Base-by-base conservation (phyloP, 2,113 vertebrate genomes). In the Lamprotornis superbus region DNA sequence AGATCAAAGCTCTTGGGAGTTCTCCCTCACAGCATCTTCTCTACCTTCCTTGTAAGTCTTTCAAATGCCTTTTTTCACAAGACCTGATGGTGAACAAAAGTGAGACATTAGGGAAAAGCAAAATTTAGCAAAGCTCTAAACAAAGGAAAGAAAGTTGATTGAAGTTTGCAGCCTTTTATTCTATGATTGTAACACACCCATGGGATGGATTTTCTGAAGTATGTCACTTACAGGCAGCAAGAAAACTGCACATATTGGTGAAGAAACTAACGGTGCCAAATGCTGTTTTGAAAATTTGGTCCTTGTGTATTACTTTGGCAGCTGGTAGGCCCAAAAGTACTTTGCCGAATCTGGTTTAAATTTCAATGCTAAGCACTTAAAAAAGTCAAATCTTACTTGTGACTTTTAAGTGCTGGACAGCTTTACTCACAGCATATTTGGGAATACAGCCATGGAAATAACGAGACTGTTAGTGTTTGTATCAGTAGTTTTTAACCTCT, bases 1-100 rank as follows among this genome's bases (percentile, higher is more conserved):
- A 96, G 73, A 97, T 91, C 82, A 97, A 95, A 95, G 90, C 68
- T 89, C 84, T 44, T 71, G 53, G 67, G 71, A 96, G 78, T 80
- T 89, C 44, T 95, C 24, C 47, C 68, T 91, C 70, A 69, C 33
- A 76, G 57, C 80, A 42, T 49, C 71, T 76, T 82, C 65, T 93
- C 28, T 70, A 7, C 44, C 19, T 93, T 81, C 59, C 47, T n/a
- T 49, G 65, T 79, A 59, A 82, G 39, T 81, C 73, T 76, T 90
- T 95, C 39, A 73, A 70, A 55, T 85, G 68, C 78, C 70, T 90
- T 24, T 42, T 79, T 93, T 63, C 8, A 4, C 60, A 64, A 95
- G 73, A 78, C 53, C 50, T 61, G 70, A 52, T 60, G 74, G 31
- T 76, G 88, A 88, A 74, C 85, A 83, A 52, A 95, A 92, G 35